Conservation (phyloP, 2,113 vertebrate genomes). For the Petaurus breviceps region DNA sequence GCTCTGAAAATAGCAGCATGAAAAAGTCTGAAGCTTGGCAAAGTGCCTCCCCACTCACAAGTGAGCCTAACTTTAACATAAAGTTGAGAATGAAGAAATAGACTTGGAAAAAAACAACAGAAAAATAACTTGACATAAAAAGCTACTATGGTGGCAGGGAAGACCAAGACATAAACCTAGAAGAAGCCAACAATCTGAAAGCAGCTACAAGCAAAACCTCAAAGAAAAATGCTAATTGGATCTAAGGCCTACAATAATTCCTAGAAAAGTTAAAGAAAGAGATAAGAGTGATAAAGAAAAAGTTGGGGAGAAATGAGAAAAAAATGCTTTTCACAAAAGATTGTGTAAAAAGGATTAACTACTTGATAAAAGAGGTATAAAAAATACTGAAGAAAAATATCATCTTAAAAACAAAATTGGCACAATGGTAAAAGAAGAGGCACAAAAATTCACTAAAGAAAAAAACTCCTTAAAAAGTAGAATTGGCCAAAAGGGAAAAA, state of each 20-base stretch:
- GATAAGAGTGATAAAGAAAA: no score
- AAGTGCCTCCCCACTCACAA: background rate
- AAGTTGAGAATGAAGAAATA: background rate
- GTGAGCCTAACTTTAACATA: background rate
- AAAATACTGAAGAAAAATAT: no score
- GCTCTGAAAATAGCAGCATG: background rate
- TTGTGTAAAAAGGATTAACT: no score
- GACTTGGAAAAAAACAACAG: background rate
- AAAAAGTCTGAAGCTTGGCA: background rate
- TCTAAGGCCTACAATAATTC: background rate
- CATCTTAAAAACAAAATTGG: no score
- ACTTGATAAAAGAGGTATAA: no score
- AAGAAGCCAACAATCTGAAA: background rate
- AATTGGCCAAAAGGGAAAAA: no score
- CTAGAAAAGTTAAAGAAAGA: background rate
- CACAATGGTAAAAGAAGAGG: no score
- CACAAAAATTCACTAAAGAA: no score
- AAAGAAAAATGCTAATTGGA: background rate
- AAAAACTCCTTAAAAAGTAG: no score
- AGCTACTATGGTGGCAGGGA: background rate
- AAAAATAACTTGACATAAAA: background rate
- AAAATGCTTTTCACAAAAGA: no score
- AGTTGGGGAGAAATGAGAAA: no score
- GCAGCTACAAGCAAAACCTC: background rate
- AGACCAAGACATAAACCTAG: background rate